These are phyloP conservation scores for Leptodirus hochenwartii DNA, from an alignment of 2,888 invertebrate species.

Conservation along the genomic window DNA sequence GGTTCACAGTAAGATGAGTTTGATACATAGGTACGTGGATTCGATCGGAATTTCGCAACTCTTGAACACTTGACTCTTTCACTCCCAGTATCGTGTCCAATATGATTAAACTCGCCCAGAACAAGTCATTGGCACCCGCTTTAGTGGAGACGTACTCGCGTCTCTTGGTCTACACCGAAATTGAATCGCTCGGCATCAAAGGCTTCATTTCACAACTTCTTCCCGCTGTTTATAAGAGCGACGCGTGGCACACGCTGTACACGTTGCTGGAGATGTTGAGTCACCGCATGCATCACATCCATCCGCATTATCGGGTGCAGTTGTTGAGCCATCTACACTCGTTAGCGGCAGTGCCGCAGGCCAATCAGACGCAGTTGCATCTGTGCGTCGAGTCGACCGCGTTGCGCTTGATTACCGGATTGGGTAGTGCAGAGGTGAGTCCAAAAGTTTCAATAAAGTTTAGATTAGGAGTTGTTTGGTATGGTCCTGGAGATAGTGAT, in stretches of 20 bases:
- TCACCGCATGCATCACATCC: slow-evolving; percentile 89
- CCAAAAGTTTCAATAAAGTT: slow-evolving; percentile 6
- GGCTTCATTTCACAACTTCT: slow-evolving; percentile 88
- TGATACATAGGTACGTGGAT: too few species aligned
- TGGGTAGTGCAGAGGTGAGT: slow-evolving; percentile 15
- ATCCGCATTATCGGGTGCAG: slow-evolving; percentile 91
- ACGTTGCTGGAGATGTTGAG: slow-evolving; percentile 93
- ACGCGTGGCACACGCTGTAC: slow-evolving; percentile 91
- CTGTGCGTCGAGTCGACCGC: slow-evolving; percentile 41
- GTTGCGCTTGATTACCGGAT: slow-evolving; percentile 23
- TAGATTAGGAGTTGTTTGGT: too few species aligned
- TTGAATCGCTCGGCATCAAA: slow-evolving; percentile 91
- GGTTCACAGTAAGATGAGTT: slow-evolving; percentile 88
- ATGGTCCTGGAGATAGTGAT: too few species aligned
- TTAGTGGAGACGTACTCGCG: slow-evolving; percentile 89
- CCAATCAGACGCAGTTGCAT: slow-evolving; percentile 88
- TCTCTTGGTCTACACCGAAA: slow-evolving; percentile 86
- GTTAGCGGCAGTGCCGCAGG: slow-evolving; percentile 78
- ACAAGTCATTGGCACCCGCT: slow-evolving; percentile 78
- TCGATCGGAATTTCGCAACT: too few species aligned
- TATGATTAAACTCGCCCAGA: slow-evolving; percentile 77
- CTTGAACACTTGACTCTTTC: slow-evolving; percentile 44
- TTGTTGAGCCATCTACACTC: slow-evolving; percentile 82
- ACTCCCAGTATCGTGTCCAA: slow-evolving; percentile 63
- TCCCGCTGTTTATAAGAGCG: slow-evolving; percentile 79